Percentiles rank a stretch among this genome's conserved stretches.
Conservation (phyloP, 2,797 vertebrate genomes). For the Threskiornis aethiopicus region DNA sequence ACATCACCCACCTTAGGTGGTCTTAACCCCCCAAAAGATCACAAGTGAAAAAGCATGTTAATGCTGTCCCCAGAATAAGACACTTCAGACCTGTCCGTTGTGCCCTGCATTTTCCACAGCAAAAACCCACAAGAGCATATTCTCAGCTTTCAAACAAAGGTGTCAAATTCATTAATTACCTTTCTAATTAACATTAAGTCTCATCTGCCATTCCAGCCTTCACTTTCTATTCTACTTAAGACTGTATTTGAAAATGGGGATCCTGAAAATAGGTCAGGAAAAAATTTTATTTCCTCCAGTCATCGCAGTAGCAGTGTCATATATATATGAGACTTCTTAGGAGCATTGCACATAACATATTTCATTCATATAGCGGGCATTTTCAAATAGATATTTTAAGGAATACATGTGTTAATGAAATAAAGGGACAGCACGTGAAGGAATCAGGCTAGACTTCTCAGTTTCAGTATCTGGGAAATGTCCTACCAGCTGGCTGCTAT, state of each 20-base stretch:
- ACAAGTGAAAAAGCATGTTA: background rate
- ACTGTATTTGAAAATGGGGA: background rate
- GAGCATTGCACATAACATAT: background rate
- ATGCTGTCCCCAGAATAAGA: background rate
- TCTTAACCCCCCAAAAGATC: background rate
- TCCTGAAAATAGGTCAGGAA: background rate
- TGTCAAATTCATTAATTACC: background rate
- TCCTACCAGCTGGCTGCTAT: background rate
- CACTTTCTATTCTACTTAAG: background rate
- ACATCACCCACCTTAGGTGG: background rate
- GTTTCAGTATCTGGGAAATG: background rate
- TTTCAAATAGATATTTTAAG: background rate
- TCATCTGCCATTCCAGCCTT: background rate
- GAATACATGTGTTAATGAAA: background rate
- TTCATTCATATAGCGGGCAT: background rate
- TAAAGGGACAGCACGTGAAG: background rate
- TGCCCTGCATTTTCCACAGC: background rate
- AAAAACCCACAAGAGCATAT: background rate
- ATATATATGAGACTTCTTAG: background rate
- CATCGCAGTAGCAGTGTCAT: background rate
- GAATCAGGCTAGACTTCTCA: background rate
- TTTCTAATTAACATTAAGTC: background rate
- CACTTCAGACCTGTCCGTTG: background rate
- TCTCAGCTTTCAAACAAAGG: background rate
- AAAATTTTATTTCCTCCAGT: background rate